Evolutionary conservation across 2,888 invertebrate species (phyloP), one percentile per base, ranked within the genome.

Genomic region (Melolontha melolontha): DNA sequence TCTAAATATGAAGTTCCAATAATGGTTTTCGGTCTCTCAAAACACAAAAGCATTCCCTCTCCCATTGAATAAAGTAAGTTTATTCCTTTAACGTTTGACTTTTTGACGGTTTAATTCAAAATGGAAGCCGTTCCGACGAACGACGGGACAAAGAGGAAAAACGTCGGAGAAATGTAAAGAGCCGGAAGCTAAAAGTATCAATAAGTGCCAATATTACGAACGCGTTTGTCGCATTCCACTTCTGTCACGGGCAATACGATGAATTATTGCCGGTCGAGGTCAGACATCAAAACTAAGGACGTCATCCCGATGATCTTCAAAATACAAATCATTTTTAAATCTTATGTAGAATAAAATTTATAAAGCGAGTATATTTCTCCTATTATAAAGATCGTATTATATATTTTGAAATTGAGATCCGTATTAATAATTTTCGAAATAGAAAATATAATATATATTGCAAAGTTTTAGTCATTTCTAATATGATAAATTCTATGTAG

Each of bases 41-140:
- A 54, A 54, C 40, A 54, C 54, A 54, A 54, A 54, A 40, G 54
- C 52, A 1, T 16, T 44, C 14, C 14, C 11, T 4, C 44, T 10
- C 44, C 34, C 7, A 34, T 10, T 34, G 34, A 34, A 34, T 34
- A 34, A 34, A 11, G 11, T n/a, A 40, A 54, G 39, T 54, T 41
- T 54, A 54, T 54, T 54, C 54, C 54, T 16, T 39, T 17, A 40
- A 40, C 54, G 54, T 54, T 54, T 40, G 54, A 54, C 40, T 54
- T 29, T 40, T 54, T 54, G 54, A 54, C 54, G 54, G 16, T 54
- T 54, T 54, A 54, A 54, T 54, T 54, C 54, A 54, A 54, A 54
- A 52, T 29, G 51, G 14, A 34, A 52, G 34, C 51, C 51, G 34
- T 34, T 34, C 34, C 34, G 34, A 14, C 51, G 51, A 52, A 40